phyloP scores from a whole-genome alignment of 2,888 invertebrate genomes.

The Cylloceria caligata region DNA sequence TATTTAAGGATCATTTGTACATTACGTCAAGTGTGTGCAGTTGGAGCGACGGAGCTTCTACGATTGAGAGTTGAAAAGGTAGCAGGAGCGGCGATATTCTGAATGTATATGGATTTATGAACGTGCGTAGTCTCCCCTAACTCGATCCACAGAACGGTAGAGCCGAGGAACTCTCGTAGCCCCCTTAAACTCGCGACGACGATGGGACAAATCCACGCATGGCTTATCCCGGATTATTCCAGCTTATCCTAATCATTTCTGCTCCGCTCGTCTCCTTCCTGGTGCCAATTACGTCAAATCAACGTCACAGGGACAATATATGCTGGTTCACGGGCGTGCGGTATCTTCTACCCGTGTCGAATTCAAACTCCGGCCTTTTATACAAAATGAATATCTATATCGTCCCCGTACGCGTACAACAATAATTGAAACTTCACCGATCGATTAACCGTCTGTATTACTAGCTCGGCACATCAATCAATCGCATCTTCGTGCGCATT shows the following conservation, averaged over 20 bases:
- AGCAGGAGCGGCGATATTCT: not conserved
- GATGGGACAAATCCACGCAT: slow-evolving; percentile 71
- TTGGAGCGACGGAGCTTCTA: not conserved
- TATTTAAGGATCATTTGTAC: slow-evolving; percentile 5
- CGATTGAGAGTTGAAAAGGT: slow-evolving; percentile 38
- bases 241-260: slow-evolving; percentile 85
- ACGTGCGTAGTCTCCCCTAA: slow-evolving; percentile 34
- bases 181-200: slow-evolving; percentile 56
- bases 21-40: not conserved
- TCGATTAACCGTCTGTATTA: slow-evolving; percentile 14
- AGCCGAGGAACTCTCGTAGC: slow-evolving; percentile 44
- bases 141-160: not conserved
- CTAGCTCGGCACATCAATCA: not conserved
- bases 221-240: slow-evolving; percentile 84
- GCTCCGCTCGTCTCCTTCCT: slow-evolving; percentile 80
- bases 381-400: slow-evolving; percentile 3
- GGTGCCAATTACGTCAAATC: slow-evolving; percentile 84
- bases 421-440: slow-evolving; percentile 28
- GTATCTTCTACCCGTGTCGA: slow-evolving; percentile 34
- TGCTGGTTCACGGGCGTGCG: slow-evolving; percentile 36
- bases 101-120: slow-evolving; percentile 18
- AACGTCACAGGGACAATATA: slow-evolving; percentile 82
- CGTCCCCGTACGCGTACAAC: not conserved
- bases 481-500: not conserved
- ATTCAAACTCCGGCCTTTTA: slow-evolving; percentile 20